Evolutionary conservation across 1,140 invertebrate species (phyloP), one percentile per base, ranked within the genome.

Genomic region (Penaeus vannamei): DNA sequence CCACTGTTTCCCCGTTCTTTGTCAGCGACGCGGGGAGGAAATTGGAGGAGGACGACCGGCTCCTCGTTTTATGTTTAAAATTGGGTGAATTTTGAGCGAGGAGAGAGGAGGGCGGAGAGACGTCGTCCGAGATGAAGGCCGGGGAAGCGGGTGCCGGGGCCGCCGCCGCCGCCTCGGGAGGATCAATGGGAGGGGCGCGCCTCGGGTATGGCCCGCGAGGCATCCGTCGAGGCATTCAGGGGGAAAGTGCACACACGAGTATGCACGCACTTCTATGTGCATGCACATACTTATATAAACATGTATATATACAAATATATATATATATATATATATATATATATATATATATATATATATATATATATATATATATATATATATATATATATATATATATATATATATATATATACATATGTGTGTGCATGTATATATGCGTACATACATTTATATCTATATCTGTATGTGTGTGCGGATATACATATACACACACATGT

Each of bases 201-300:
- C 8, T 53, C 17, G 53, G 10, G 53, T 53, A 53, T 53, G 53
- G 53, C 10, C 53, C 10, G 53, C 53, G 53, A 46, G 42, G 42
- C 8, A 80, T 36, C 14, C 20, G 42, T 46, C 14, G 42, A 80
- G 26, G 8, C 42, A 80, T 80, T 32, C 26, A 80, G 42, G 26
- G 26, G 0, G 42, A 1, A 80, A 42, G 26, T 22, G 26, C 42
- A 80, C 42, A 80, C 2, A n/a, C 8, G 10, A 22, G 19, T 23
- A 53, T 17, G 17, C 1, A 60, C 59, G 29, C 1, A 8, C 29
- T 7, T 26, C 1, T 42, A 19, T 20, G 17, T 14, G 3, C 12
- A 32, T n/a, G 23, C 79, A 42, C 42, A 81, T 42, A 81, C 77
- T 53, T 36, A 80, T 36, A 80, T 4, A 80, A 36, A 80, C 77